These are phyloP conservation scores for Tupaia tana DNA, from an alignment of 2,113 vertebrate genomes.

Conservation along the genomic window DNA sequence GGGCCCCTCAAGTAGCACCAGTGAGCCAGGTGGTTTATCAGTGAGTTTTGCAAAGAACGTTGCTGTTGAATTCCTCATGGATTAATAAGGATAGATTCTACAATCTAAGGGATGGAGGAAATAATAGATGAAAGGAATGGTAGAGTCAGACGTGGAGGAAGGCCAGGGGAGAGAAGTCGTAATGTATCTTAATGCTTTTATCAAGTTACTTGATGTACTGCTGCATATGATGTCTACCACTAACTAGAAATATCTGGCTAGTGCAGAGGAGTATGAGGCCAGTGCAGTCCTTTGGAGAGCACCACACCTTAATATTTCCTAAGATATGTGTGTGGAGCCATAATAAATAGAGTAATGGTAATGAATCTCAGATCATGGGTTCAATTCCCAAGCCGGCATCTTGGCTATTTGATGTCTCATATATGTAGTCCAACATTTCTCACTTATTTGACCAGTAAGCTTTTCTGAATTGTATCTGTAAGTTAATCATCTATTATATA, in stretches of 20 bases:
- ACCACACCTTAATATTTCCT: background rate
- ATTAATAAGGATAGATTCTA: too few relatives aligned
- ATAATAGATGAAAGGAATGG: too few relatives aligned
- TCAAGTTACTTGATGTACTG: background rate
- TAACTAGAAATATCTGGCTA: background rate
- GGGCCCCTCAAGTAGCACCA: background rate
- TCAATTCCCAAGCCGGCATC: background rate
- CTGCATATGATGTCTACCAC: background rate
- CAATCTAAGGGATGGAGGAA: background rate
- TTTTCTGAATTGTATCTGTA: background rate
- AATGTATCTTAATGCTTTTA: background rate
- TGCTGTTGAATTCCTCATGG: too few relatives aligned
- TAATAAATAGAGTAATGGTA: background rate
- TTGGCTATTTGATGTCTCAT: background rate
- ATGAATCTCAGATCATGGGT: background rate
- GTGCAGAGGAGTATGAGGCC: background rate
- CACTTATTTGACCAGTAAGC: background rate
- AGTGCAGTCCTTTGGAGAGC: background rate
- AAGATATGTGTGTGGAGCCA: background rate
- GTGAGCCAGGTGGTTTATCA: background rate
- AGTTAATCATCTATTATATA: background rate
- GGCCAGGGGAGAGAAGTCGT: background rate
- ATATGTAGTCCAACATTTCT: background rate
- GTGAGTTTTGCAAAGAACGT: background rate
- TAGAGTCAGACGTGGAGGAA: background rate